Base-by-base conservation (phyloP, 2,888 invertebrate species). In the Ditula angustiorana region DNA sequence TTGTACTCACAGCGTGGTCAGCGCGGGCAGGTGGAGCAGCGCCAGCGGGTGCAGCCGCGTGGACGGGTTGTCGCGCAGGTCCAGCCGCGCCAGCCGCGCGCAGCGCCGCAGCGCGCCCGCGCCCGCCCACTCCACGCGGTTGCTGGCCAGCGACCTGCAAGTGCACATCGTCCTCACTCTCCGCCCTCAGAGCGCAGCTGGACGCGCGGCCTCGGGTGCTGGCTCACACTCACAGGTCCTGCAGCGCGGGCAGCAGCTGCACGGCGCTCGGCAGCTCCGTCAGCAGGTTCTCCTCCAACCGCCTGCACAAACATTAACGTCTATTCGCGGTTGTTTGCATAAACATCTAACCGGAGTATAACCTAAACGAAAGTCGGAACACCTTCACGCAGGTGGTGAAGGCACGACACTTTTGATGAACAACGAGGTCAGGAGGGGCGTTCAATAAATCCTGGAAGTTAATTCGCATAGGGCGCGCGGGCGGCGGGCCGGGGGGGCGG, bases 1-100 rank as follows among this genome's bases (percentile, higher is more conserved):
- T 16, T 24, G 26, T 61, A 85, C 91, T 82, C 41, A 92, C 92
- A 92, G 86, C 46, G 87, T 86, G 77, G 79, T 74, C 75, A 95
- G 84, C 93, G 94, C 69, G 66, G 96, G 95, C 82, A 98, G 95
- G 82, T 95, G 95, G 2, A 95, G 93, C 81, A 98, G 96, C 3
- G 95, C 93, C 81, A 98, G 96, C 55, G 97, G 96, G 72, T 94
- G 94, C 28, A 93, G 89, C 79, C 96, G 96, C 66, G 97, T 94
- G 66, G 93, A 94, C 47, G 97, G 97, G 93, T 98, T 98, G 70
- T 96, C 97, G 75, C 96, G 95, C 74, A 98, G 94, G 80, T 97
- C 97, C 41, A 98, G 92, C 37, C 96, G 94, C 69, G 95, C 93
- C 61, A 98, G 94, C 16, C 95, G 95, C 37, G 94, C 91, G 77